Evolutionary conservation across 1,140 invertebrate genomes (phyloP).

Genomic region (Drosophila arawakana): DNA sequence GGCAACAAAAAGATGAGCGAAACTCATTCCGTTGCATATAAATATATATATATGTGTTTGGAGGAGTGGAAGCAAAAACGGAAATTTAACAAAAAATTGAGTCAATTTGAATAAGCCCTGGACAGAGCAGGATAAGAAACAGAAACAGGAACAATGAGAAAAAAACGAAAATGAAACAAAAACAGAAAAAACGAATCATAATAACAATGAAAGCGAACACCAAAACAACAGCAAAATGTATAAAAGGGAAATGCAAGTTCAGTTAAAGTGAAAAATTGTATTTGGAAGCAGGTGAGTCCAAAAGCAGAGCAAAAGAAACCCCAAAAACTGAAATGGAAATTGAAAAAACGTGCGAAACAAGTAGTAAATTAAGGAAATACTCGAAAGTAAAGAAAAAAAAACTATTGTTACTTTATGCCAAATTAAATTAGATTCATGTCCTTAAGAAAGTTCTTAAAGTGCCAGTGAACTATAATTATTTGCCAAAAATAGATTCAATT

Average conservation of each 20-base stretch:
- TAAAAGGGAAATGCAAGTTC: slow-evolving; percentile 34
- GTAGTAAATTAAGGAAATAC: slow-evolving; percentile 3
- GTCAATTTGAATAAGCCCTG: slow-evolving; percentile 77
- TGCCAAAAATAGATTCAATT: slow-evolving; percentile 15
- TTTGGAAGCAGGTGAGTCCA: slow-evolving; percentile 28
- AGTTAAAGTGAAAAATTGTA: slow-evolving; percentile 50
- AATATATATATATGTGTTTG: slow-evolving; percentile 8
- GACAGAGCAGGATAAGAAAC: slow-evolving; percentile 32
- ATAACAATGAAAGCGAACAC: slow-evolving; percentile 48
- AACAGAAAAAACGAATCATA: slow-evolving; percentile 35
- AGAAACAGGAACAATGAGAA: slow-evolving; percentile 15
- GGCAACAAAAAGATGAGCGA: not conserved
- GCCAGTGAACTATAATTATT: not conserved
- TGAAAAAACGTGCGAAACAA: slow-evolving; percentile 5
- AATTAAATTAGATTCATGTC: not conserved
- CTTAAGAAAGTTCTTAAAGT: not conserved
- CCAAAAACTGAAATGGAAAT: slow-evolving; percentile 10
- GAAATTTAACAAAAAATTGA: slow-evolving; percentile 82
- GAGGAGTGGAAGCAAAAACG: slow-evolving; percentile 39
- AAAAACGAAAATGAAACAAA: not conserved
- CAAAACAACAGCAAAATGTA: slow-evolving; percentile 26
- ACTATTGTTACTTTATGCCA: not conserved
- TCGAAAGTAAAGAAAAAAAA: not conserved
- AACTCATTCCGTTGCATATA: slow-evolving; percentile 41
- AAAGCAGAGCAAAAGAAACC: not conserved